Base-by-base conservation (phyloP, 2,888 invertebrate species). In the Lithophane leautieri region DNA sequence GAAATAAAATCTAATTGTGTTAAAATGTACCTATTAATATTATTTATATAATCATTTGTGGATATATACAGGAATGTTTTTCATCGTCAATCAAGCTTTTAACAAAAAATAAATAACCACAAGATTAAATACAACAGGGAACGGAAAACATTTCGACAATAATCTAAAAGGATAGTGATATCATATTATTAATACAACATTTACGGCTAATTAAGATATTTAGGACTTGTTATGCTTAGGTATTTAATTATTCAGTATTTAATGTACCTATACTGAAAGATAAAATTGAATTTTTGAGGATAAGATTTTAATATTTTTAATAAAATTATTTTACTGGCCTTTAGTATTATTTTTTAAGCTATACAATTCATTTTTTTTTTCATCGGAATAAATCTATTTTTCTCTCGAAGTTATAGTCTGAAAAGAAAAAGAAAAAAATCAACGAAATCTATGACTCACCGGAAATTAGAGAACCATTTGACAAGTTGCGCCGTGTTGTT, bases 401-500 rank as follows among this genome's bases (percentile, higher is more conserved):
- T 16, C 22, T 22, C 16, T 19, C 22, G 3, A 19, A 61, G 19
- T 0, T 0, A 28, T 28, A 66, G 19, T 40, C 54, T 78, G 62
- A 22, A 74, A 77, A 79, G 73, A 74, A 63, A 70, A 76, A 1
- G 70, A 70, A 78, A 79, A 65, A 73, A 79, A 78, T 19, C 9
- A 85, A 71, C 52, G 1, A 22, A 56, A 44, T 47, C 19, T 72
- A 60, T 76, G 52, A 97, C 98, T 98, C 95, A 99, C 99, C 99
- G 98, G 97, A 99, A 99, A 96, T 99, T 99, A 94, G 99, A 99
- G 98, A 99, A 99, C 99, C 99, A 99, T 97, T 99, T 99, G 97
- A 99, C 99, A 95, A 99, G 98, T 97, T 99, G 99, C 93, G 99
- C 99, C 89, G 99, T 99, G 97, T 99, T 99, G 97, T 99, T 99